Conservation (phyloP, 1,140 invertebrate genomes). For the Aphidius ervi region DNA sequence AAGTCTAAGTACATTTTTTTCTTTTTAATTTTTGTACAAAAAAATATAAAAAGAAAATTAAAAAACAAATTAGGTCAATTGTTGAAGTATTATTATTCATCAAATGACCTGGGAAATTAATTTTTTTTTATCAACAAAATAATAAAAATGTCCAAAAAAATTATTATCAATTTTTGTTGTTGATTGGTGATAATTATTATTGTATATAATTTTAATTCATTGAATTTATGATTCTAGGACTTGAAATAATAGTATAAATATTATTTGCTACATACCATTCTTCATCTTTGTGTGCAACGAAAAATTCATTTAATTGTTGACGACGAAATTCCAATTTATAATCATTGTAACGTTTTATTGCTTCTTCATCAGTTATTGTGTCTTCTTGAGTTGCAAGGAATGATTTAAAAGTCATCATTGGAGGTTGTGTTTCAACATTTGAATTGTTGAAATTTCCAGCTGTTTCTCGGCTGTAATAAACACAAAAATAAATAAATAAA, state of each 20-base stretch:
- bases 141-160: neutral
- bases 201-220: neutral
- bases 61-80: neutral
- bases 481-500: neutral
- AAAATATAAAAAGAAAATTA: neutral
- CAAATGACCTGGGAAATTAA: too few relatives aligned
- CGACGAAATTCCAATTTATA: conserved; percentile 96
- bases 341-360: conserved; percentile 95
- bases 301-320: conserved; percentile 98
- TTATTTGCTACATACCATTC: conserved; percentile 81
- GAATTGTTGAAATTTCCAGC: conserved; percentile 51
- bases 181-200: conserved; percentile 2
- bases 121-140: too few relatives aligned
- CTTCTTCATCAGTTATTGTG: conserved; percentile 94
- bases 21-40: neutral
- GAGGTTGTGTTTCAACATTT: conserved; percentile 72
- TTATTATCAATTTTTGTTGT: conserved; percentile 20
- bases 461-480: conserved; percentile 40
- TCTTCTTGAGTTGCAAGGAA: conserved; percentile 96
- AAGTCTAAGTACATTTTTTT: conserved; percentile 19
- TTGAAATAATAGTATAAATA: too few relatives aligned
- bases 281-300: conserved; percentile 97
- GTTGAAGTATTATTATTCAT: too few relatives aligned
- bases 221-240: too few relatives aligned
- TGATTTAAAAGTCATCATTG: conserved; percentile 96